Conservation (phyloP, 2,888 invertebrate species). For the Copidosoma aretas region DNA sequence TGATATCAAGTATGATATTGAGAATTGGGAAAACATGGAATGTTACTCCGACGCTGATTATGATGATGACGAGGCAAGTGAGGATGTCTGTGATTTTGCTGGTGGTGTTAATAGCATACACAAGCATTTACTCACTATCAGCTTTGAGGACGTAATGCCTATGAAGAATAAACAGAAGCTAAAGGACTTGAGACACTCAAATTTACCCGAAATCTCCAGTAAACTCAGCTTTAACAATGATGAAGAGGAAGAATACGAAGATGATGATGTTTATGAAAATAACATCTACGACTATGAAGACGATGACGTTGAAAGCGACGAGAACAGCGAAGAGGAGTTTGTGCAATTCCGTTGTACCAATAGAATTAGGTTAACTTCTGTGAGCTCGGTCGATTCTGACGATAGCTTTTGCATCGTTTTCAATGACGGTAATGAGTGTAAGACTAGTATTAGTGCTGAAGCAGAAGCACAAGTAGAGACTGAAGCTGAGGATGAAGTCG, state of each 20-base stretch:
- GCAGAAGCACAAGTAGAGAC: constrained; percentile 29
- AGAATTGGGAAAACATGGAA: constrained; percentile 45
- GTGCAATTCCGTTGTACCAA: constrained; percentile 6
- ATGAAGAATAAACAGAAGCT: constrained; percentile 37
- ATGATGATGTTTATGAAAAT: constrained; percentile 1
- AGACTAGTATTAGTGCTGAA: constrained; percentile 17
- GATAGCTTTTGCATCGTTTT: constrained; percentile 56
- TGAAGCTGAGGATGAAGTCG: constrained; percentile 3
- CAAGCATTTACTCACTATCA: constrained; percentile 29
- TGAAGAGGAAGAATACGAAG: background rate
- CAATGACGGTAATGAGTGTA: constrained; percentile 28
- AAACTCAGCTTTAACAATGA: constrained; percentile 9
- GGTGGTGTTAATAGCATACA: background rate
- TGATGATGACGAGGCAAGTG: constrained; percentile 19
- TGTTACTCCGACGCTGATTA: background rate
- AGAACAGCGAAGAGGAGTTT: constrained; percentile 10
- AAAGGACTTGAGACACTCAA: background rate
- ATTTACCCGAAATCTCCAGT: background rate
- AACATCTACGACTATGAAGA: background rate
- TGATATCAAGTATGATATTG: constrained; percentile 40
- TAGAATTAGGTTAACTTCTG: constrained; percentile 48
- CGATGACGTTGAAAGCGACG: constrained; percentile 21
- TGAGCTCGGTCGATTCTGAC: constrained; percentile 56
- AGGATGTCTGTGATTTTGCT: constrained; percentile 30
- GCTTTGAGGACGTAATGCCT: constrained; percentile 41